Base-by-base conservation (phyloP, 2,113 vertebrate genomes). In the Prolemur simus region DNA sequence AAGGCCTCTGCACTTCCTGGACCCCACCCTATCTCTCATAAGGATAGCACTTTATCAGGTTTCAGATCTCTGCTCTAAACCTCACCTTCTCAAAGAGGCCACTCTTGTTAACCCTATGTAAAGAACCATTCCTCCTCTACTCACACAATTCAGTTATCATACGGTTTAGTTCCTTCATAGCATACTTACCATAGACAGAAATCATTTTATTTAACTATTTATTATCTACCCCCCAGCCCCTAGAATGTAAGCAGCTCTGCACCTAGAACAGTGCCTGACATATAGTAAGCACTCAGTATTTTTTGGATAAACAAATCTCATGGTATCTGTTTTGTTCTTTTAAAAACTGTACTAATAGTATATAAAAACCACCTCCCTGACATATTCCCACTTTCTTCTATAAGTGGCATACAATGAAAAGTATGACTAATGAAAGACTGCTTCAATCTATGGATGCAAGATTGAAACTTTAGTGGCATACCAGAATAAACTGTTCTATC, bases 31-130 rank as follows among this genome's bases (percentile, higher is more conserved):
- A 6, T 66, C n/a, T 91, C 85, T 88, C n/a, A 8, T 37, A 89
- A 39, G 58, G 74, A 73, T 11, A 83, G 47, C 12, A 78, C 39
- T 32, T 78, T 73, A 68, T 56, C 39, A 54, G 89, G 27, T 49
- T 96, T 92, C n/a, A 83, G 87, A 83, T 69, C 71, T 87, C 74
- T 49, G n/a, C 45, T 73, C 34, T 56, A 80, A 95, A 93, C 23
- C 49, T 94, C 6, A 68, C 8, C 27, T 82, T 91, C 47, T 74
- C 69, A 52, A 82, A 89, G 32, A 85, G 21, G 18, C 18, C 18
- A 54, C 37, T 82, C 71, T 89, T 91, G 1, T 66, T 71, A 96
- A 71, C 81, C 64, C 42, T 84, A n/a, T 60, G 6, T 29, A 73
- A 89, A 52, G 45, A 90, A 89, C 14, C 17, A 56, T 12, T 77